Evolutionary conservation across 2,113 vertebrate genomes (phyloP).

Genomic region (Heterotis niloticus): DNA sequence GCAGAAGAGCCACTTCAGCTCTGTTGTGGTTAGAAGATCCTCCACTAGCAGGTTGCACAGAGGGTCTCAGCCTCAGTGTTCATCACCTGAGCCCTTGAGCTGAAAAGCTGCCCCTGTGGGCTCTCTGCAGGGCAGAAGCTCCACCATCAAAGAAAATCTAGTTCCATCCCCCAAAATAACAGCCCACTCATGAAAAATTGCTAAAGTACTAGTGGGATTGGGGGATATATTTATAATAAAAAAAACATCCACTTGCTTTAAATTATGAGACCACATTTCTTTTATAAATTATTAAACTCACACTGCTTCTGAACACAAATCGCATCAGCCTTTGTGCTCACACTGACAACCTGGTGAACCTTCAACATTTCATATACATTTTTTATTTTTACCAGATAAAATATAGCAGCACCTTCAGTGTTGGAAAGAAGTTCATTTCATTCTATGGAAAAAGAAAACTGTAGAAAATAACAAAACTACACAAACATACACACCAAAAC

Average conservation of each 20-base stretch:
- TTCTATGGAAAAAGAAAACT: constrained; percentile 43
- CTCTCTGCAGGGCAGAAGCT: too few relatives aligned
- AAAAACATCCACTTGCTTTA: background rate
- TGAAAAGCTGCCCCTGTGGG: too few relatives aligned
- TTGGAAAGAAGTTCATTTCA: constrained; percentile 42
- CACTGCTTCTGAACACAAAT: background rate
- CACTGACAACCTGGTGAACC: background rate
- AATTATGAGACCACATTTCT: background rate
- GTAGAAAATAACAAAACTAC: constrained; percentile 31
- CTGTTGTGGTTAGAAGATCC: background rate
- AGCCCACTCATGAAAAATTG: too few relatives aligned
- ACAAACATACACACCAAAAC: constrained; percentile 25
- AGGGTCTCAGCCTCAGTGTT: background rate
- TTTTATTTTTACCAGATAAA: constrained; percentile 48
- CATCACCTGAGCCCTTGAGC: background rate
- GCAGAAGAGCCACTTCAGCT: background rate
- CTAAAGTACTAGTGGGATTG: too few relatives aligned
- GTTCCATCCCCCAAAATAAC: too few relatives aligned
- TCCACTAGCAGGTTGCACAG: background rate
- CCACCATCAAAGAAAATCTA: too few relatives aligned
- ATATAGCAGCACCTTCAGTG: constrained; percentile 56
- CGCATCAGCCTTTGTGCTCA: background rate
- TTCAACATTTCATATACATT: constrained; percentile 20
- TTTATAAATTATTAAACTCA: background rate
- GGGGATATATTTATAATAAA: background rate